These are phyloP conservation scores for Oligia fasciuncula DNA, from an alignment of 2,888 invertebrate species.

Conservation along the genomic window DNA sequence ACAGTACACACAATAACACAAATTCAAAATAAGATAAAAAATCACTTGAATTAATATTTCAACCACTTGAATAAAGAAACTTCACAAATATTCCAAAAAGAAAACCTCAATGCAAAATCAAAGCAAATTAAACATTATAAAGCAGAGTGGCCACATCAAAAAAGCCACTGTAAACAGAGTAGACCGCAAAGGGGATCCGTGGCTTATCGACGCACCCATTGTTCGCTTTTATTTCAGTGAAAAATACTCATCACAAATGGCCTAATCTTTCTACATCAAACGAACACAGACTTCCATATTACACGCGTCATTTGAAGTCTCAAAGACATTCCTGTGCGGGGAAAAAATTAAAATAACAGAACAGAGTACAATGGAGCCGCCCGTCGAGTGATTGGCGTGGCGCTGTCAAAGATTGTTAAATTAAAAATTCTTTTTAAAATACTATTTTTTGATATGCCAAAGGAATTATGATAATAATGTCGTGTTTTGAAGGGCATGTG, in stretches of 20 bases:
- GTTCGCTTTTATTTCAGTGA: slow-evolving; percentile 81
- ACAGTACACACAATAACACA: not conserved
- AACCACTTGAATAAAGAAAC: slow-evolving; percentile 18
- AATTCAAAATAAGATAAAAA: slow-evolving; percentile 4
- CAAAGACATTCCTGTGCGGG: slow-evolving; percentile 87
- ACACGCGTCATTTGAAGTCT: slow-evolving; percentile 89
- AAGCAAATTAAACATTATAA: slow-evolving; percentile 62
- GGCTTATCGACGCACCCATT: slow-evolving; percentile 78
- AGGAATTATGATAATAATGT: slow-evolving; percentile 50
- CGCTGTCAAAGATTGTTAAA: slow-evolving; percentile 75
- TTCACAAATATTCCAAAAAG: slow-evolving; percentile 42
- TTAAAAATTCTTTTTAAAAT: slow-evolving; percentile 82
- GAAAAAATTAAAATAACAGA: slow-evolving; percentile 89
- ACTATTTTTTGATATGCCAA: slow-evolving; percentile 42
- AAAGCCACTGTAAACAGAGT: slow-evolving; percentile 75
- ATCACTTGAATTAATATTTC: not conserved
- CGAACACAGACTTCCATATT: slow-evolving; percentile 86
- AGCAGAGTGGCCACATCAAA: slow-evolving; percentile 78
- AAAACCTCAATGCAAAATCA: slow-evolving; percentile 54
- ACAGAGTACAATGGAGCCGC: slow-evolving; percentile 78
- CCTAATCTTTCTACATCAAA: slow-evolving; percentile 88
- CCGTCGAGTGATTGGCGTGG: slow-evolving; percentile 77
- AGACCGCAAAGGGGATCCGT: slow-evolving; percentile 80
- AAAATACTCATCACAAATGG: slow-evolving; percentile 86
- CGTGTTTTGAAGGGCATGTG: slow-evolving; percentile 14